Evolutionary conservation across 2,797 vertebrate genomes (phyloP), one percentile per base, ranked within the genome.

Genomic region (Gephyroberyx darwinii): DNA sequence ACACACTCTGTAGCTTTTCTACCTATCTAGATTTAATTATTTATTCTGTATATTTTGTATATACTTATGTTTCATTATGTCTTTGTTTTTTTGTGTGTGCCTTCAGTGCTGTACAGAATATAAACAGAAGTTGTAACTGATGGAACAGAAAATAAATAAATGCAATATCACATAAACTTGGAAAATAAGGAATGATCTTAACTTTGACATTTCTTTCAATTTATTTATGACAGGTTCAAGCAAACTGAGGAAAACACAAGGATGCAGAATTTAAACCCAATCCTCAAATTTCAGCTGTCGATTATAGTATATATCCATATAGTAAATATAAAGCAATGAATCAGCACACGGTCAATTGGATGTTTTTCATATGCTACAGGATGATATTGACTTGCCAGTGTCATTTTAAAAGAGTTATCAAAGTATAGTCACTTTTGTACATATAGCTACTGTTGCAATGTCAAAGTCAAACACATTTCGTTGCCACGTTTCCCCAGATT

Each of bases 41-140:
- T 99, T 99, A 97, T 99, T 97, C 93, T 96, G 95, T 95, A 96
- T 96, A 97, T 98, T 96, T 93, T 96, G 95, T 95, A 96, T 90
- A 95, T 94, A 96, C 94, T 92, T 96, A 90, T 92, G 94, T 93
- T 87, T 90, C 89, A 93, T 88, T 86, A 82, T 90, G 93, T 92
- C 71, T 82, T 84, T 87, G 77, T 43, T 91, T 91, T 94, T 91
- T 91, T 94, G 90, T 94, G 92, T 93, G 95, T 98, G 95, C 94
- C 96, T 97, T 97, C 94, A 84, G 93, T 95, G 91, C 87, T 96
- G 94, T 93, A 92, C 93, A 92, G 84, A 93, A 91, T 93, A 93
- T 92, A 88, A 88, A 87, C 82, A 84, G 75, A 91, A 86, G 87
- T 80, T 92, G 89, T 91, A 90, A 90, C 84, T 85, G 84, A 93